These are phyloP conservation scores for Bombus superbus DNA, from an alignment of 1,140 invertebrate genomes.

Conservation along the genomic window DNA sequence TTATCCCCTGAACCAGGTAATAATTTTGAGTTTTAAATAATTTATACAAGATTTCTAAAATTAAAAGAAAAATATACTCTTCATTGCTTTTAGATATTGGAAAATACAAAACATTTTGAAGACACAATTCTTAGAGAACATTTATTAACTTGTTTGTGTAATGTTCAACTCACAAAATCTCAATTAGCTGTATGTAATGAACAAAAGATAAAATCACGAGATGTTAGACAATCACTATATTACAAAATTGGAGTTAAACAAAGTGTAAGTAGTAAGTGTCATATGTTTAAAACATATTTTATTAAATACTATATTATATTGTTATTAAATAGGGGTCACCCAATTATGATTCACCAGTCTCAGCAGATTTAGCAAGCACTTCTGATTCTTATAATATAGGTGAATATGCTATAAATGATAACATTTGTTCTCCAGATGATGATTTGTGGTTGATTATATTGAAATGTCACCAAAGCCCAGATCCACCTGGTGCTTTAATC, in stretches of 20 bases:
- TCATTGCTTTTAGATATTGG: conserved; percentile 56
- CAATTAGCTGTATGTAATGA: conserved; percentile 19
- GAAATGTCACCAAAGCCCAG: conserved; percentile 86
- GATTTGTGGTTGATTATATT: conserved; percentile 86
- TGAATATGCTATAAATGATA: conserved; percentile 13
- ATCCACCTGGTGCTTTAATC: conserved; percentile 86
- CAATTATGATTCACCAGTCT: conserved; percentile 38
- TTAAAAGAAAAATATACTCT: not conserved
- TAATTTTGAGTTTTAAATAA: conserved; percentile 16
- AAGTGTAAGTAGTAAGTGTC: conserved; percentile 31
- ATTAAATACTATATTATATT: conserved; percentile 4
- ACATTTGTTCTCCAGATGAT: conserved; percentile 60
- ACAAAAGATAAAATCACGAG: conserved; percentile 55
- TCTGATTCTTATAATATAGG: conserved; percentile 5
- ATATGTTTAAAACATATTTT: not conserved
- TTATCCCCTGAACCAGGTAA: conserved; percentile 85
- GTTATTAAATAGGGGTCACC: conserved; percentile 46
- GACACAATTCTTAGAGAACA: conserved; percentile 74
- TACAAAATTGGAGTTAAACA: conserved; percentile 58
- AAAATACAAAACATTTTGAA: conserved; percentile 68
- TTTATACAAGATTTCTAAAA: not conserved
- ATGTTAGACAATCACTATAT: conserved; percentile 52
- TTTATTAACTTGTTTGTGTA: conserved; percentile 71
- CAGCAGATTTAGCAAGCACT: conserved; percentile 16
- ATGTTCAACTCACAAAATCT: conserved; percentile 51